Percentiles rank a stretch among this genome's conserved stretches.
phyloP scores from a whole-genome alignment of 2,797 vertebrate species.

The Calcarius lapponicus region DNA sequence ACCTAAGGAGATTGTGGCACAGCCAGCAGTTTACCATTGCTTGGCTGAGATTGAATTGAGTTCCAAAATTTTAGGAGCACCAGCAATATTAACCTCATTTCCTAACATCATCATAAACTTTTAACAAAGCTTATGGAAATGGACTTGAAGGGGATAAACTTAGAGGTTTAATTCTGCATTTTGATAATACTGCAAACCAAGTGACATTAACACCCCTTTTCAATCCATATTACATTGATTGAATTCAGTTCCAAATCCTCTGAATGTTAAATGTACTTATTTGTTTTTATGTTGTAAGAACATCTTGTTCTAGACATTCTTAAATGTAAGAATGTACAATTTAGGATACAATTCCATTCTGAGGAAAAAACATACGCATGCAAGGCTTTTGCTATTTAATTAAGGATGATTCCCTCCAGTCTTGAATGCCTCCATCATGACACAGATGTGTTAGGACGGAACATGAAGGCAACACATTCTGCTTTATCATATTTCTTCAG shows the following conservation, averaged over 20 bases:
- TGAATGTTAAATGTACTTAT: slow-evolving; percentile 48
- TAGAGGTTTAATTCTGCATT: slow-evolving; percentile 58
- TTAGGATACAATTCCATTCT: neutral
- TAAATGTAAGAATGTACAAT: slow-evolving; percentile 15
- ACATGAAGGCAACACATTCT: neutral
- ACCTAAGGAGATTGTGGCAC: neutral
- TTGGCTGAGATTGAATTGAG: slow-evolving; percentile 49
- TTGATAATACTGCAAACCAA: slow-evolving; percentile 51
- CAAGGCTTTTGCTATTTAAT: slow-evolving; percentile 46
- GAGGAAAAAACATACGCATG: neutral
- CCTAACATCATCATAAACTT: slow-evolving; percentile 54
- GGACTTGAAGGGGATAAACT: slow-evolving; percentile 60
- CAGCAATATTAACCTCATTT: slow-evolving; percentile 60
- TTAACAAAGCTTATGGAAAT: slow-evolving; percentile 67
- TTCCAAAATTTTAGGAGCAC: slow-evolving; percentile 59
- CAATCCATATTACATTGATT: neutral
- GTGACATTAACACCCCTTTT: slow-evolving; percentile 37
- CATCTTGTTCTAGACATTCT: neutral
- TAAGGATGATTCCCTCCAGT: neutral
- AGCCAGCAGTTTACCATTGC: slow-evolving; percentile 48
- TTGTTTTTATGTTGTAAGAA: slow-evolving; percentile 24
- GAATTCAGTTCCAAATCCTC: slow-evolving; percentile 35
- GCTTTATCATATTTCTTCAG: neutral
- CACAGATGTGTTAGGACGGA: slow-evolving; percentile 40
- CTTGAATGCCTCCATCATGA: slow-evolving; percentile 27